Percentiles rank a stretch among this genome's conserved stretches.
phyloP scores from a whole-genome alignment of 2,888 invertebrate genomes.

The Pterostichus madidus region DNA sequence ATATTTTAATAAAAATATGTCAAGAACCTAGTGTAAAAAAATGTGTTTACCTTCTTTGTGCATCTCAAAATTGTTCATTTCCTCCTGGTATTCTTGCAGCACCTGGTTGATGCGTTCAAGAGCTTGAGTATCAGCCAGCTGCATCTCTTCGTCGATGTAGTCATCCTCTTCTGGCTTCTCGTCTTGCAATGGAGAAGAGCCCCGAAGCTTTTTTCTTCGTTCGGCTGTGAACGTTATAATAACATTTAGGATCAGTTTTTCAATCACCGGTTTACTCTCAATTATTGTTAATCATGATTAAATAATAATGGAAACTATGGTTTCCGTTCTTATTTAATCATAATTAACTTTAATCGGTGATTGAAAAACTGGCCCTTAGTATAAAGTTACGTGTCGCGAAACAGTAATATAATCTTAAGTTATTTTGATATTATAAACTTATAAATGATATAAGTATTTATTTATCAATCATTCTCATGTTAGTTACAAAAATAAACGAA shows the following conservation, averaged over 20 bases:
- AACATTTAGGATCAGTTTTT: constrained; percentile 1
- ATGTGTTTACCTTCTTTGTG: constrained; percentile 80
- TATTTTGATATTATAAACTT: constrained; percentile 37
- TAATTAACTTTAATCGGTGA: too few species aligned
- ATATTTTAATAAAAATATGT: neutral
- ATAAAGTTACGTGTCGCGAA: too few species aligned
- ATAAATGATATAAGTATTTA: constrained; percentile 12
- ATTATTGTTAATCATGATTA: too few species aligned
- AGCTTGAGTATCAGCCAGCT: constrained; percentile 86
- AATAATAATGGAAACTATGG: too few species aligned
- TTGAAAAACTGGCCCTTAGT: too few species aligned
- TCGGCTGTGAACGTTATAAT: constrained; percentile 77
- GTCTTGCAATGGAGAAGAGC: constrained; percentile 82
- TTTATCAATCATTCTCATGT: neutral
- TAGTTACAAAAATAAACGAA: too few species aligned
- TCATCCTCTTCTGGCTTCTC: constrained; percentile 81
- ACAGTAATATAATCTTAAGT: constrained; percentile 58
- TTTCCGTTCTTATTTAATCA: too few species aligned
- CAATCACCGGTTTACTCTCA: too few species aligned
- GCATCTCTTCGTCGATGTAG: constrained; percentile 88
- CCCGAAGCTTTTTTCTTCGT: constrained; percentile 80
- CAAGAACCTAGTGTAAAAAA: neutral
- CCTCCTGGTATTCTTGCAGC: constrained; percentile 89
- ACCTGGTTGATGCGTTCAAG: constrained; percentile 88
- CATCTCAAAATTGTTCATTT: constrained; percentile 85